Conservation (phyloP, 2,113 vertebrate species). For the Gnathonemus echidnorhynchus region DNA sequence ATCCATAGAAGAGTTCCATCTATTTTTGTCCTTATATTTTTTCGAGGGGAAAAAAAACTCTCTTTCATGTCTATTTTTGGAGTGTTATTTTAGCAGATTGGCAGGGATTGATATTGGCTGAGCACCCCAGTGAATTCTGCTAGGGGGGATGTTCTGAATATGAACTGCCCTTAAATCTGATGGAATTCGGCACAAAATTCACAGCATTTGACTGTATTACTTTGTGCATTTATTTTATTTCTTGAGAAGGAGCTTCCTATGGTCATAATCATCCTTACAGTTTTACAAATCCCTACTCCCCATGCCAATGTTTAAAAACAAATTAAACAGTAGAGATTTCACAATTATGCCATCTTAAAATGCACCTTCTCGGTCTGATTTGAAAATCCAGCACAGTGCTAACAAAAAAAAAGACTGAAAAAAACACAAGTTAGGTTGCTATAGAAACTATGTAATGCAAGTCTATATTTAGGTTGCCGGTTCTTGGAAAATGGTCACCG, state of each 20-base stretch:
- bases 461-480: constrained; percentile 9
- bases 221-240: neutral
- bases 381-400: neutral
- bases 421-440: constrained; percentile 14
- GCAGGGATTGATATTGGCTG: constrained; percentile 14
- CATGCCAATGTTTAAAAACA: neutral
- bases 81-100: constrained; percentile 10
- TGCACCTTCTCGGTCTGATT: neutral
- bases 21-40: constrained; percentile 28
- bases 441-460: constrained; percentile 15
- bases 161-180: constrained; percentile 2
- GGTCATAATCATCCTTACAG: neutral
- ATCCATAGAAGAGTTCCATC: neutral
- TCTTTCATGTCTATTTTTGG: constrained; percentile 29
- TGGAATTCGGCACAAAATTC: neutral
- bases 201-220: neutral
- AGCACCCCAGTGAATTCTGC: constrained; percentile 2
- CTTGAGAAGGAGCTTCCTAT: neutral
- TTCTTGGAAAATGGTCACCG: constrained; percentile 13
- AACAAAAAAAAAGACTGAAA: neutral
- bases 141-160: neutral
- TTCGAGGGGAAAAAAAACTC: constrained; percentile 19
- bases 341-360: neutral
- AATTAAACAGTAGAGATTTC: neutral
- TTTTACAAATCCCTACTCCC: neutral